Conservation (phyloP, 2,888 invertebrate species). For the Drosophila silvestris region DNA sequence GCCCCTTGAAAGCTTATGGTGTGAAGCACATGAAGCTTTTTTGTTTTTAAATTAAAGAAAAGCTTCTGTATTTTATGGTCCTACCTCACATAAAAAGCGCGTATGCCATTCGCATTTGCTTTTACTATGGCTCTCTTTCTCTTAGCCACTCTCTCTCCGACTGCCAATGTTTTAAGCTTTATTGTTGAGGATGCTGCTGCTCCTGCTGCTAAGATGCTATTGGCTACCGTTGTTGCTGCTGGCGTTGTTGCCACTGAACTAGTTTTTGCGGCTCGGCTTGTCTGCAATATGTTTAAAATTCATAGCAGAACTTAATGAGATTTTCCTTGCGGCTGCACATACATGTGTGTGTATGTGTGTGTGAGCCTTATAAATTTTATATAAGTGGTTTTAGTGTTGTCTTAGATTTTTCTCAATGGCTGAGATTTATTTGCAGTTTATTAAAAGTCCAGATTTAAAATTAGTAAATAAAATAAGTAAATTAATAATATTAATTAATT, state of each 20-base stretch:
- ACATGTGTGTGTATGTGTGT: constrained; percentile 12
- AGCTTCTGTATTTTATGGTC: constrained; percentile 45
- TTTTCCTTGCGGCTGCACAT: constrained; percentile 55
- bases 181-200: constrained; percentile 53
- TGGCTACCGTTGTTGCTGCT: constrained; percentile 49
- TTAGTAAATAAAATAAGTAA: background rate
- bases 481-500: background rate
- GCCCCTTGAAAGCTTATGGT: constrained; percentile 4
- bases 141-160: background rate
- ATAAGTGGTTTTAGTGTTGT: constrained; percentile 59
- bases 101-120: constrained; percentile 30
- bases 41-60: constrained; percentile 14
- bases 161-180: constrained; percentile 29
- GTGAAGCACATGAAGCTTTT: constrained; percentile 25
- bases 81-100: constrained; percentile 66
- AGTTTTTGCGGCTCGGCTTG: constrained; percentile 59
- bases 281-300: constrained; percentile 77
- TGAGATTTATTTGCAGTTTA: background rate
- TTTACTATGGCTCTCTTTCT: constrained; percentile 4
- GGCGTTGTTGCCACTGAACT: constrained; percentile 55
- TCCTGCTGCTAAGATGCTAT: constrained; percentile 55
- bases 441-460: background rate
- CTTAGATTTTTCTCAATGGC: constrained; percentile 56
- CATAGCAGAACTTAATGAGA: constrained; percentile 77
- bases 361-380: constrained; percentile 56